These are phyloP conservation scores for Ichneumoninae sp. DNA, from an alignment of 2,888 invertebrate species.

Conservation along the genomic window DNA sequence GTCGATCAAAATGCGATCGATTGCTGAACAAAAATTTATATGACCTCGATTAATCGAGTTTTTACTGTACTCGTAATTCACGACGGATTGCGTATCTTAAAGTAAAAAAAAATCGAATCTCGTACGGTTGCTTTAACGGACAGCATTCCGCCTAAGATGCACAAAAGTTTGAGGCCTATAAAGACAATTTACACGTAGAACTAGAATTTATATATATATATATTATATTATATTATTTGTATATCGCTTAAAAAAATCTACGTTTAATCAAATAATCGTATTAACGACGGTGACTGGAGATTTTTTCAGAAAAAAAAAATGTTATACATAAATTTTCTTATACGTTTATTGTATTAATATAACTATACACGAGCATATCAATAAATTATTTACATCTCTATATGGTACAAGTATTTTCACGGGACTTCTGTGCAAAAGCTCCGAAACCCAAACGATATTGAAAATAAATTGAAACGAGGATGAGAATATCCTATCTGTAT, in stretches of 20 bases:
- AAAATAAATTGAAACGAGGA: conserved; percentile 3
- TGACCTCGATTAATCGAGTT: not conserved
- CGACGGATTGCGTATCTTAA: not conserved
- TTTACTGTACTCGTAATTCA: not conserved
- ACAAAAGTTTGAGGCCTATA: conserved; percentile 62
- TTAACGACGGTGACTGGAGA: conserved; percentile 74
- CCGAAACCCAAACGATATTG: not conserved
- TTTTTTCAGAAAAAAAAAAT: conserved; percentile 57
- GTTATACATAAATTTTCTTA: conserved; percentile 74
- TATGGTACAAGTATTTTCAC: conserved; percentile 69
- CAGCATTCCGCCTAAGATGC: conserved; percentile 63
- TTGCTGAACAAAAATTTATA: not conserved
- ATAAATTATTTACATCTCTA: conserved; percentile 83
- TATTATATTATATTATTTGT: conserved; percentile 35
- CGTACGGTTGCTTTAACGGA: conserved; percentile 38
- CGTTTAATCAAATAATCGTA: conserved; percentile 70
- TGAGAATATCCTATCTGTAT: not conserved
- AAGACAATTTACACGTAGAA: conserved; percentile 56
- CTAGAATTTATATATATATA: conserved; percentile 45
- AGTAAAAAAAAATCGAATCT: not conserved
- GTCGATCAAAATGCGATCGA: not conserved
- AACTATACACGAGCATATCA: conserved; percentile 78
- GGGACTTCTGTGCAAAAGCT: conserved; percentile 38
- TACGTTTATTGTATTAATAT: conserved; percentile 78
- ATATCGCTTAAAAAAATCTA: conserved; percentile 54